Conservation (phyloP, 1,140 invertebrate genomes). For the Heliconius hermathena region DNA sequence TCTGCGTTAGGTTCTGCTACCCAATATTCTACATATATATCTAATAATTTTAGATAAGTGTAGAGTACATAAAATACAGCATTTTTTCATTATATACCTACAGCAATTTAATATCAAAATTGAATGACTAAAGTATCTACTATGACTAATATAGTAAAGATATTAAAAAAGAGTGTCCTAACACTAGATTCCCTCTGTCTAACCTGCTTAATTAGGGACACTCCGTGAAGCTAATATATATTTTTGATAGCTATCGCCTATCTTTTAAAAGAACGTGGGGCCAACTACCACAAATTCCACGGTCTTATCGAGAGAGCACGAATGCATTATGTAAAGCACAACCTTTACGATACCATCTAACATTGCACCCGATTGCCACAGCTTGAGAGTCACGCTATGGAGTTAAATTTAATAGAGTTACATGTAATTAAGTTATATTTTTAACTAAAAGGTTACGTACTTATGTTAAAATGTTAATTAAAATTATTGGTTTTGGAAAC, state of each 20-base stretch:
- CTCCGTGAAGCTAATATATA: neutral
- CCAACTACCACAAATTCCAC: slow-evolving; percentile 12
- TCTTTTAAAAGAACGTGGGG: neutral
- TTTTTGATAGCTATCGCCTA: slow-evolving; percentile 12
- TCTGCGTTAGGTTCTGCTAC: too few relatives aligned
- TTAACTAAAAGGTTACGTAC: neutral
- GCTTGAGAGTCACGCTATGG: slow-evolving; percentile 22
- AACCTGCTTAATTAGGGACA: too few relatives aligned
- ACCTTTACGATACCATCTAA: slow-evolving; percentile 52
- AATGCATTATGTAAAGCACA: slow-evolving; percentile 57
- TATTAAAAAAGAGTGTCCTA: too few relatives aligned
- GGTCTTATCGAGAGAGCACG: slow-evolving; percentile 39
- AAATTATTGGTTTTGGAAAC: neutral
- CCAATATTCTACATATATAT: too few relatives aligned
- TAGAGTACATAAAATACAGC: too few relatives aligned
- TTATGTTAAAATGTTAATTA: neutral
- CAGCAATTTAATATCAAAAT: too few relatives aligned
- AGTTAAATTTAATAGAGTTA: slow-evolving; percentile 9
- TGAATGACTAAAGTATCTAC: too few relatives aligned
- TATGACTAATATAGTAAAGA: too few relatives aligned
- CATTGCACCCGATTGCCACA: slow-evolving; percentile 52
- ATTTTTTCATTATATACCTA: too few relatives aligned
- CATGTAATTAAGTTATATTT: neutral
- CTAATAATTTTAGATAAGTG: too few relatives aligned
- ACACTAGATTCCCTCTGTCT: too few relatives aligned